A percentile compares a stretch with the other conserved stretches of the same genome.
These are phyloP conservation scores for Hyaena hyaena DNA, from an alignment of 2,113 vertebrate species.

Conservation along the genomic window DNA sequence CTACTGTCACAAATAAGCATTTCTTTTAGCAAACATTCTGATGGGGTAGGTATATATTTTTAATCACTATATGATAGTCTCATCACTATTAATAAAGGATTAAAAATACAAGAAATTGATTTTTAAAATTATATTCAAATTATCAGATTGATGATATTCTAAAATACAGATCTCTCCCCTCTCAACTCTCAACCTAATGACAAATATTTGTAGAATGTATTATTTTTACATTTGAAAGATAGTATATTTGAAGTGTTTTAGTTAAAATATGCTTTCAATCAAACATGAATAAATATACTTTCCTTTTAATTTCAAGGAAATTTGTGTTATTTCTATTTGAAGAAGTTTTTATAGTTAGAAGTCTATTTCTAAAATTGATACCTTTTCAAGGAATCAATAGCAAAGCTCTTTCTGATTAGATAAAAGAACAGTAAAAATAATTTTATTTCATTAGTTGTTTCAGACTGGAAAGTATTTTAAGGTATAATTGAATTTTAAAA, in stretches of 20 bases:
- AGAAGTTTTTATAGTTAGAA: neutral
- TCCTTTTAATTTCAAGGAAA: neutral
- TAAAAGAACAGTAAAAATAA: neutral
- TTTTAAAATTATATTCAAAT: neutral
- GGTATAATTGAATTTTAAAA: slow-evolving; percentile 61
- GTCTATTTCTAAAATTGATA: neutral
- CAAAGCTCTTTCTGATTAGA: neutral
- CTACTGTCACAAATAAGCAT: neutral
- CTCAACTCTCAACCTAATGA: neutral
- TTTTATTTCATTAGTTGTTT: slow-evolving; percentile 1
- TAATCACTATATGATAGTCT: neutral
- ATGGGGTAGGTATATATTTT: neutral
- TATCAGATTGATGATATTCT: neutral
- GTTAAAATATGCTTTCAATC: slow-evolving; percentile 17
- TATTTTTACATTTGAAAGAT: neutral
- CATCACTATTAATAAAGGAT: neutral
- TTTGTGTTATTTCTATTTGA: neutral
- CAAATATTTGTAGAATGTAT: neutral
- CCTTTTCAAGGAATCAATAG: neutral
- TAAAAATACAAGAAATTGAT: neutral
- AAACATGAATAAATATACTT: neutral
- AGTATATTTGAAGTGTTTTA: neutral
- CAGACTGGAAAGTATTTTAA: slow-evolving; percentile 45
- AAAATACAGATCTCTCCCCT: neutral
- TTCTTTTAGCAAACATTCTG: neutral